These are phyloP conservation scores for Xerus inauris DNA, from an alignment of 2,113 vertebrate species.

Conservation along the genomic window DNA sequence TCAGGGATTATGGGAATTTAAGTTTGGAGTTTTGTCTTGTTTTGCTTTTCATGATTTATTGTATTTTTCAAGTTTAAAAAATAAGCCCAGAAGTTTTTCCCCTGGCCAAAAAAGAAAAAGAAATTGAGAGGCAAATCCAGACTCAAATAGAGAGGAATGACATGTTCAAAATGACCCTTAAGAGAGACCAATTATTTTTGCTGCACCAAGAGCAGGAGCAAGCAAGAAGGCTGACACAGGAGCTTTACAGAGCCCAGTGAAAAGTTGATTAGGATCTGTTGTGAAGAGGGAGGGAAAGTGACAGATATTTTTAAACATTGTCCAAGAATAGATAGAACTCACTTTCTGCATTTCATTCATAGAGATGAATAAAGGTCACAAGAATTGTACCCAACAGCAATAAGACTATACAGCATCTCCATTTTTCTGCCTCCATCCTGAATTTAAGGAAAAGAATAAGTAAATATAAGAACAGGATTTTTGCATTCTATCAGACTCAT, in stretches of 20 bases:
- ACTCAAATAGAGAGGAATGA: not conserved
- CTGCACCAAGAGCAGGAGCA: not conserved
- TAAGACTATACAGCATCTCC: not conserved
- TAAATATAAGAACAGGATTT: not conserved
- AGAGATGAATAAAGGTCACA: not conserved
- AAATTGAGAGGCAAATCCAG: not conserved
- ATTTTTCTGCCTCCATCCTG: not conserved
- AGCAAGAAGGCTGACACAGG: not conserved
- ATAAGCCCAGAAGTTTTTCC: not conserved
- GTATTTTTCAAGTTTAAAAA: conserved; percentile 25
- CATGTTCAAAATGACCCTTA: not conserved
- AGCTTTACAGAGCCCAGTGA: not conserved
- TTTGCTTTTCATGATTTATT: conserved; percentile 9
- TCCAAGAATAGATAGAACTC: not conserved
- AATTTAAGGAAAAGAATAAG: not conserved
- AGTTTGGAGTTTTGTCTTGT: not conserved
- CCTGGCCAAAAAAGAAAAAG: not conserved
- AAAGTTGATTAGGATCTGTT: not conserved
- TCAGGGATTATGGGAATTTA: not conserved
- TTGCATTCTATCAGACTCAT: not conserved
- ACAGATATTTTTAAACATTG: not conserved
- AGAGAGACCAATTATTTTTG: not conserved
- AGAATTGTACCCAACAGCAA: not conserved
- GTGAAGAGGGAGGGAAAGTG: not conserved
- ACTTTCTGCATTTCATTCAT: not conserved